Base-by-base conservation (phyloP, 2,888 invertebrate species). In the Geotrupes spiniger region DNA sequence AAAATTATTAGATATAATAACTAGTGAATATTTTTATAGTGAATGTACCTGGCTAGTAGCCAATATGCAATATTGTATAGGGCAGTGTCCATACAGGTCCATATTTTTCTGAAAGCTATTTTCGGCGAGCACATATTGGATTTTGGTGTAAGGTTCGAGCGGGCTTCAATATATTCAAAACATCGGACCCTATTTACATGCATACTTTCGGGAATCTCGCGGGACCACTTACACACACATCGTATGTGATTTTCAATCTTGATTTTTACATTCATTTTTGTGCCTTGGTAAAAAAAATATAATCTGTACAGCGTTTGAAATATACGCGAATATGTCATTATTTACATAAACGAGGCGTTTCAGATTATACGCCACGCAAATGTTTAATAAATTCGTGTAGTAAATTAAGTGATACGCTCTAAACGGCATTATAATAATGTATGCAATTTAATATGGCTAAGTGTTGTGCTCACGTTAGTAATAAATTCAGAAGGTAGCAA, bases 71-170 rank as follows among this genome's bases (percentile, higher is more conserved):
- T 69, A 67, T 66, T 67, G 65, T 63, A 59, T 54, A 57, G 65
- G 68, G 65, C 61, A 64, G 61, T 58, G 64, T 63, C 65, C 61
- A 63, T 64, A 63, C 64, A 61, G 59, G 63, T 68, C 69, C 70
- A 71, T 71, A 71, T 71, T 71, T 71, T 69, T 63, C 65, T 65
- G 63, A 68, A 71, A 69, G 68, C 70, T 66, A 70, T 70, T 71
- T 70, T 62, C 64, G 46, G 46, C 21, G 59, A 59, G 64, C 70
- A 70, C 71, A 71, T 71, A 71, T 71, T 71, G 69, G 67, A 58
- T 65, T 59, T 61, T 63, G 63, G 57, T 53, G 51, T 51, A 51
- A 57, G 54, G 54, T 54, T 51, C 53, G 54, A 58, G 57, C 56
- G 55, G 55, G 58, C 59, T 60, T 53, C 51, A 54, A 63, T 60